phyloP scores from a whole-genome alignment of 2,888 invertebrate species.

The Chrysolina oricalcia region DNA sequence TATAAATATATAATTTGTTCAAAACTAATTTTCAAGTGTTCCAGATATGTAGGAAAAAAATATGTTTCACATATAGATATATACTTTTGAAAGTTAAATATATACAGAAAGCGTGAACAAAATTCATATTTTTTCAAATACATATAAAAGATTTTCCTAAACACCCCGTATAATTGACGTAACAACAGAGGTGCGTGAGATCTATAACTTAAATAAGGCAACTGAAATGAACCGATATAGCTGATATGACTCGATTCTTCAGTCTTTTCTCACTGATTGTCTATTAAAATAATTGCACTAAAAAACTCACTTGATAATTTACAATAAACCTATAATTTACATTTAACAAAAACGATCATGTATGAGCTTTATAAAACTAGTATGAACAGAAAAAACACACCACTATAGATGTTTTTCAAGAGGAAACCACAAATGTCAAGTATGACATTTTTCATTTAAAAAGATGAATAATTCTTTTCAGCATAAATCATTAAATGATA shows the following conservation, averaged over 20 bases:
- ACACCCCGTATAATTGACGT: not conserved
- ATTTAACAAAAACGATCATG: constrained; percentile 4
- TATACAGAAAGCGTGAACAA: constrained; percentile 5
- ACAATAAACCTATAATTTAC: constrained; percentile 1
- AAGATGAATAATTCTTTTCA: too few species aligned
- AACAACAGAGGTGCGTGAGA: constrained; percentile 6
- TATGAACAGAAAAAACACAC: not conserved
- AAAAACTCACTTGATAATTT: not conserved
- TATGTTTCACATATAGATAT: not conserved
- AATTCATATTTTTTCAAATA: not conserved
- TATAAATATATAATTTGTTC: constrained; percentile 41
- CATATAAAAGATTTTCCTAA: not conserved
- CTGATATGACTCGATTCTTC: constrained; percentile 37
- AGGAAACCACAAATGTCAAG: constrained; percentile 3
- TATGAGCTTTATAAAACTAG: not conserved
- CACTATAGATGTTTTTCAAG: not conserved
- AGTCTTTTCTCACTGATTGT: constrained; percentile 39
- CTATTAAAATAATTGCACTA: constrained; percentile 36
- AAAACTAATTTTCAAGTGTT: not conserved
- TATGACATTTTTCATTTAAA: not conserved
- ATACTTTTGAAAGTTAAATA: not conserved
- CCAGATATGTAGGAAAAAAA: constrained; percentile 9
- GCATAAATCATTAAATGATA: too few species aligned
- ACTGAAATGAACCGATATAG: constrained; percentile 17
- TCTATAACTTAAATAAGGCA: constrained; percentile 25